These are phyloP conservation scores for Tetropium fuscum DNA, from an alignment of 2,888 invertebrate genomes.

Conservation along the genomic window DNA sequence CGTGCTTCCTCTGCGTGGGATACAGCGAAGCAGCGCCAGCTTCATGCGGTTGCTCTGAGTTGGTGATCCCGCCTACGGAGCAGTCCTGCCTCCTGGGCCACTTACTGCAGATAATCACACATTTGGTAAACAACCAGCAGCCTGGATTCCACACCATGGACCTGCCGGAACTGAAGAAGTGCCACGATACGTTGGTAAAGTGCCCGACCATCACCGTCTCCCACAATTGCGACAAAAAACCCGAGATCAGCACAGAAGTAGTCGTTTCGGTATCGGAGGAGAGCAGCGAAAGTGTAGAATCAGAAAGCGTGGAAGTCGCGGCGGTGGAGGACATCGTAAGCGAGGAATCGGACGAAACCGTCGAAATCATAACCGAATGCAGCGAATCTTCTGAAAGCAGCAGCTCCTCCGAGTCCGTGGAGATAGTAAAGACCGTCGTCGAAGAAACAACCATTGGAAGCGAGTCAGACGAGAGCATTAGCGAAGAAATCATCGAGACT, in stretches of 20 bases:
- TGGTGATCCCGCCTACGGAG: slow-evolving; percentile 44
- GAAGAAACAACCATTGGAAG: not conserved
- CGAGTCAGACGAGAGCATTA: not conserved
- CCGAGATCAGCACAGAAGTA: too few relatives aligned
- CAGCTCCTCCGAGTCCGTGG: not conserved
- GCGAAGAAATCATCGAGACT: not conserved
- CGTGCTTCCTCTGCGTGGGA: slow-evolving; percentile 26
- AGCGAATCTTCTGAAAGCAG: not conserved
- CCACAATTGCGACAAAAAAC: too few relatives aligned
- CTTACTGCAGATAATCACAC: slow-evolving; percentile 51
- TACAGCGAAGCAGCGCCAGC: slow-evolving; percentile 32
- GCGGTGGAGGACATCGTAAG: too few relatives aligned
- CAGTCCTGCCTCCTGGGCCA: slow-evolving; percentile 54
- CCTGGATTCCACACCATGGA: too few relatives aligned
- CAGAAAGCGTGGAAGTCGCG: too few relatives aligned
- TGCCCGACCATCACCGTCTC: too few relatives aligned
- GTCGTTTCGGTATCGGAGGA: too few relatives aligned
- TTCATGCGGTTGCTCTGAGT: slow-evolving; percentile 36
- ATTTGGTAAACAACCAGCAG: slow-evolving; percentile 50
- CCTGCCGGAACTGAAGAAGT: too few relatives aligned
- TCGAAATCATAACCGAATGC: too few relatives aligned
- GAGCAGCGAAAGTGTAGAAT: too few relatives aligned
- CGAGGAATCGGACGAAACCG: too few relatives aligned
- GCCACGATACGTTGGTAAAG: too few relatives aligned
- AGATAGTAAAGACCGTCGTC: not conserved